phyloP scores from a whole-genome alignment of 1,140 invertebrate species.

The Phenacoccus solenopsis region DNA sequence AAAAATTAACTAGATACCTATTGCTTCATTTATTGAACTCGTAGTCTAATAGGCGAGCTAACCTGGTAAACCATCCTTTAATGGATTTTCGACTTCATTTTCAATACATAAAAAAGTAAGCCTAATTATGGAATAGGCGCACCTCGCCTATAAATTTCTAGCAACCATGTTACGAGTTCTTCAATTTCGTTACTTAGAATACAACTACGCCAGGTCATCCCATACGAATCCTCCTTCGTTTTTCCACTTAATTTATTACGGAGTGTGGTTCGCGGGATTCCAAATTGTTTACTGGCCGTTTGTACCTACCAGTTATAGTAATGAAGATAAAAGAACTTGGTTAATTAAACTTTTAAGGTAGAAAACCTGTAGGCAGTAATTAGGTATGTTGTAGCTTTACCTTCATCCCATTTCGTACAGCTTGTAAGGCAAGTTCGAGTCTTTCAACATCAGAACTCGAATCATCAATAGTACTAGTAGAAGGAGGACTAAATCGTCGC shows the following conservation, averaged over 20 bases:
- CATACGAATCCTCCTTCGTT: background rate
- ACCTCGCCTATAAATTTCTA: slow-evolving; percentile 19
- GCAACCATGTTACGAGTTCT: slow-evolving; percentile 22
- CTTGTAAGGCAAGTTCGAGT: too few relatives aligned
- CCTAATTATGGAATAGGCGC: slow-evolving; percentile 25
- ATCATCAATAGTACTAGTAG: too few relatives aligned
- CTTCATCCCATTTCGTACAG: too few relatives aligned
- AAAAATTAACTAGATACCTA: background rate
- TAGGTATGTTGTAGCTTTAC: too few relatives aligned
- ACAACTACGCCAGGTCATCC: background rate
- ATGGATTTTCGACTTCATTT: slow-evolving; percentile 21
- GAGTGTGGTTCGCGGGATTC: slow-evolving; percentile 8
- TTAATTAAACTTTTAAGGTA: too few relatives aligned
- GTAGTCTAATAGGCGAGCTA: background rate
- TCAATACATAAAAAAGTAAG: slow-evolving; percentile 23
- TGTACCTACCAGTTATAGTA: too few relatives aligned
- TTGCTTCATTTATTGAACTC: too few relatives aligned
- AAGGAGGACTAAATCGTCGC: too few relatives aligned
- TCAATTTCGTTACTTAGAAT: slow-evolving; percentile 18
- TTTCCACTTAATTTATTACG: background rate
- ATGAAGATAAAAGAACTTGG: too few relatives aligned
- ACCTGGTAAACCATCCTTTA: slow-evolving; percentile 23
- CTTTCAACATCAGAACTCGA: too few relatives aligned
- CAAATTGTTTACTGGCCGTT: background rate
- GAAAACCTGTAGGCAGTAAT: too few relatives aligned